Conservation (phyloP, 2,888 invertebrate species). For the Octonoba sinensis region DNA sequence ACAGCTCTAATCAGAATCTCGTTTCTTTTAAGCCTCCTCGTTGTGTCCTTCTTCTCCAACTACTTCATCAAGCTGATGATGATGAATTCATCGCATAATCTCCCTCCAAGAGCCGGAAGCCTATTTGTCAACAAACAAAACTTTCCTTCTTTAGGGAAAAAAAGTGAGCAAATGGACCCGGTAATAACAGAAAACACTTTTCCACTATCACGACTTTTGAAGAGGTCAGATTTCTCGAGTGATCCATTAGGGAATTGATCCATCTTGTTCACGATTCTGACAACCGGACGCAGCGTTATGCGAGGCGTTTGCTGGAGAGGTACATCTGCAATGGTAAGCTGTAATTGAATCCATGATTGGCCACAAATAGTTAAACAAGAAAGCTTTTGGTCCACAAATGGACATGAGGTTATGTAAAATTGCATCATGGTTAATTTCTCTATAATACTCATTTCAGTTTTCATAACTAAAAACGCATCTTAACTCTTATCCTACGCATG, state of each 20-base stretch:
- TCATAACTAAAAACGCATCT: too few species aligned
- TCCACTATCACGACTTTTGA: slow-evolving; percentile 4
- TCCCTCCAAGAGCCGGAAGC: neutral
- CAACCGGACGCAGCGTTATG: slow-evolving; percentile 23
- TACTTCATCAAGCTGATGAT: slow-evolving; percentile 15
- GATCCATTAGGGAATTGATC: slow-evolving; percentile 47
- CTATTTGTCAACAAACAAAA: slow-evolving; percentile 40
- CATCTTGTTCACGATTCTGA: slow-evolving; percentile 28
- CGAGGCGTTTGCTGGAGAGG: neutral
- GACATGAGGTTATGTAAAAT: too few species aligned
- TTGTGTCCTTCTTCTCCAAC: too few species aligned
- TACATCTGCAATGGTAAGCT: neutral
- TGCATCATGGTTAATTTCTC: too few species aligned
- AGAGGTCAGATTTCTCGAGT: slow-evolving; percentile 30
- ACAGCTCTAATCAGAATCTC: too few species aligned
- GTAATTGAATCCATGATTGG: slow-evolving; percentile 6
- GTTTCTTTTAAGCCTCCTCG: too few species aligned
- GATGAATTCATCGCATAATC: slow-evolving; percentile 19
- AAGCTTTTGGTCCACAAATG: too few species aligned
- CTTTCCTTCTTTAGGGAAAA: neutral
- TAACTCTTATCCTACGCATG: too few species aligned
- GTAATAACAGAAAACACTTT: slow-evolving; percentile 35
- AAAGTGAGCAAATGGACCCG: slow-evolving; percentile 20
- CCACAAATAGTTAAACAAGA: neutral
- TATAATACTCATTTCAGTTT: too few species aligned